Conservation (phyloP, 2,797 vertebrate species). For the Denticeps clupeoides region DNA sequence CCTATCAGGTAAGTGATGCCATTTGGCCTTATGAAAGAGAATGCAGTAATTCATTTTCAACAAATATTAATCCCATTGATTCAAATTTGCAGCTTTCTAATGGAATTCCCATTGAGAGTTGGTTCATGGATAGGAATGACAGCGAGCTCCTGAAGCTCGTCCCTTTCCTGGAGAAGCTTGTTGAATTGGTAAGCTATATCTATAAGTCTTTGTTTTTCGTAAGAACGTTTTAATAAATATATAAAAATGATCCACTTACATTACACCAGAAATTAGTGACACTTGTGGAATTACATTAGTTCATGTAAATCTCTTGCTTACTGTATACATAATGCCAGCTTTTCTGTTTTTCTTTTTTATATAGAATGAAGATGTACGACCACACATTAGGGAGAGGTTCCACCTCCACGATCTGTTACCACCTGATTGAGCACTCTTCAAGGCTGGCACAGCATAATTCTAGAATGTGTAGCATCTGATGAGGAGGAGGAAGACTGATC, state of each 20-base stretch:
- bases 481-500: slow-evolving; percentile 51
- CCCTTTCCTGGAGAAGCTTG: slow-evolving; percentile 95
- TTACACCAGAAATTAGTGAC: neutral
- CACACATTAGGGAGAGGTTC: slow-evolving; percentile 82
- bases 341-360: slow-evolving; percentile 9
- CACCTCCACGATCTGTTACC: slow-evolving; percentile 81
- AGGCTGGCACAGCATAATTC: slow-evolving; percentile 26
- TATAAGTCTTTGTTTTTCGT: neutral
- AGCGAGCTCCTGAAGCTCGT: slow-evolving; percentile 96
- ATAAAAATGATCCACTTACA: no score
- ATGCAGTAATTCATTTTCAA: no score
- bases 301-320: neutral
- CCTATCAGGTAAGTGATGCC: slow-evolving; percentile 77
- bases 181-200: slow-evolving; percentile 93
- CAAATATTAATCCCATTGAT: no score
- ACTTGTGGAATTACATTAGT: neutral
- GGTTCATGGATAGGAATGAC: slow-evolving; percentile 99
- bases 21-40: no score
- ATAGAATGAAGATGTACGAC: slow-evolving; percentile 82
- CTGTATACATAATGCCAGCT: neutral
- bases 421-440: slow-evolving; percentile 58
- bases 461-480: slow-evolving; percentile 22
- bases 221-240: neutral
- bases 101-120: slow-evolving; percentile 98
- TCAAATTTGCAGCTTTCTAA: slow-evolving; percentile 87